Percentiles rank a stretch among this genome's conserved stretches.
phyloP scores from a whole-genome alignment of 2,113 vertebrate genomes.

The Balaenoptera acutorostrata region DNA sequence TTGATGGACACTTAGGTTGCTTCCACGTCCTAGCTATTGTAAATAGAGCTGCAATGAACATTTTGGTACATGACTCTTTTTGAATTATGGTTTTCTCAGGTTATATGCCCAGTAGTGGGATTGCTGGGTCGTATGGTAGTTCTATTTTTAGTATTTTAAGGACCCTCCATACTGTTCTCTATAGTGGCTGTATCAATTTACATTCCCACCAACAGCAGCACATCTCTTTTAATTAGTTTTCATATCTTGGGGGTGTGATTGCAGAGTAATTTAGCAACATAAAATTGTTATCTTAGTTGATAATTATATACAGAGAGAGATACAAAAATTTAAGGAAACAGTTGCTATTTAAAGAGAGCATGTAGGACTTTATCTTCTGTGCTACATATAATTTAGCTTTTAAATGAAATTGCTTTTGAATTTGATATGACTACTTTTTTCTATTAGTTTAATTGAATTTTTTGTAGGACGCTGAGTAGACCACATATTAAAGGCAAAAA shows the following conservation, averaged over 20 bases:
- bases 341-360: background rate
- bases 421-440: background rate
- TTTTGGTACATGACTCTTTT: too few relatives aligned
- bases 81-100: too few relatives aligned
- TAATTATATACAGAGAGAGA: conserved; percentile 21
- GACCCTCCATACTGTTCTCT: too few relatives aligned
- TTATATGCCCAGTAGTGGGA: too few relatives aligned
- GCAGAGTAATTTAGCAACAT: conserved; percentile 28
- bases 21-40: too few relatives aligned
- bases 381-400: background rate
- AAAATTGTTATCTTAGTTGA: conserved; percentile 48
- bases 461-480: background rate
- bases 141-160: too few relatives aligned
- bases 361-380: background rate
- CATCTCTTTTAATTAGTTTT: conserved; percentile 43
- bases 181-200: too few relatives aligned
- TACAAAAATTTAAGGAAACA: background rate
- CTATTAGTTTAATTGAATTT: background rate
- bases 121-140: too few relatives aligned
- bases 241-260: background rate
- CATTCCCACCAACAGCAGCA: background rate
- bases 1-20: too few relatives aligned
- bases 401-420: conserved; percentile 23
- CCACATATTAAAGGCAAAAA: background rate
- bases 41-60: too few relatives aligned